These are phyloP conservation scores for Lycaon pictus DNA, from an alignment of 2,113 vertebrate species.

Conservation along the genomic window DNA sequence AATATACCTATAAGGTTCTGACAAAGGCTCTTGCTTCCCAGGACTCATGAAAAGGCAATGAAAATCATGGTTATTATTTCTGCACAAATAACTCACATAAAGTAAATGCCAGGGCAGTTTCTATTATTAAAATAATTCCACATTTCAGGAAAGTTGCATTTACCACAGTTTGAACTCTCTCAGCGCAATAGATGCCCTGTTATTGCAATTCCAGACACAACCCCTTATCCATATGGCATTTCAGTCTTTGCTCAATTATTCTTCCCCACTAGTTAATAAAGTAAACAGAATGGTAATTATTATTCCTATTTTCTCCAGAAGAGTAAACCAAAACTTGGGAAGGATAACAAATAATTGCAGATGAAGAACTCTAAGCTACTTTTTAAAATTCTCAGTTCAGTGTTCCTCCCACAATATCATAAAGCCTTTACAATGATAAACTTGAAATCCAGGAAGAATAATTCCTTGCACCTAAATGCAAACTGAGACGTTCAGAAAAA, in stretches of 20 bases:
- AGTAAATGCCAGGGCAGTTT: not conserved
- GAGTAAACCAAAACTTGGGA: not conserved
- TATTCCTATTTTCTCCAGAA: not conserved
- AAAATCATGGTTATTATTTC: not conserved
- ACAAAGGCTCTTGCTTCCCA: not conserved
- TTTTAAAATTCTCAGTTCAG: not conserved
- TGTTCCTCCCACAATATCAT: not conserved
- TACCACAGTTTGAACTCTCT: not conserved
- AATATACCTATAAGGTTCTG: not conserved
- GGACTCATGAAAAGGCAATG: not conserved
- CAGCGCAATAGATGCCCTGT: not conserved
- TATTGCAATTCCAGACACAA: not conserved
- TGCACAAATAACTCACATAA: constrained; percentile 14
- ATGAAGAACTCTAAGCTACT: not conserved
- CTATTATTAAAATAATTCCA: not conserved
- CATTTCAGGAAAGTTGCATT: constrained; percentile 11
- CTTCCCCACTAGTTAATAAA: not conserved
- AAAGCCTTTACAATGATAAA: not conserved
- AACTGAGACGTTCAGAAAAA: not conserved
- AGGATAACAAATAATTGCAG: not conserved
- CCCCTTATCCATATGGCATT: not conserved
- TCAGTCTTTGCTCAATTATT: not conserved
- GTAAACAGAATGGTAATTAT: not conserved
- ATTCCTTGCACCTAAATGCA: not conserved
- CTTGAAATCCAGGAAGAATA: not conserved